phyloP scores from a whole-genome alignment of 92 coral and sea anemone species.

The Siderastrea radians region DNA sequence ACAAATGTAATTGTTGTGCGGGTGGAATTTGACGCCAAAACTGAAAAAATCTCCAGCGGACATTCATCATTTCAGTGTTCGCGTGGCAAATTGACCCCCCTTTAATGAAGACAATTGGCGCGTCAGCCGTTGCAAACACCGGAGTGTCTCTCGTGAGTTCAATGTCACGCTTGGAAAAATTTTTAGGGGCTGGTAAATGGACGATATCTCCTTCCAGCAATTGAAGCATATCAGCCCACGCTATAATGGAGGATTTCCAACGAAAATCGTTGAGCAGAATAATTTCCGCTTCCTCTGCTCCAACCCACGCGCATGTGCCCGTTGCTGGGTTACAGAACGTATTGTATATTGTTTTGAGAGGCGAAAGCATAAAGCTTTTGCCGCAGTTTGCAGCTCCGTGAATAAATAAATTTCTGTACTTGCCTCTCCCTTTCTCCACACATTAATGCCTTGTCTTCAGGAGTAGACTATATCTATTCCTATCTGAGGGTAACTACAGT shows the following conservation, averaged over 20 bases:
- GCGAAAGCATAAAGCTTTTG: constrained; percentile 24
- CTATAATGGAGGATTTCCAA: constrained; percentile 43
- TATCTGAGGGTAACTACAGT: too few relatives aligned
- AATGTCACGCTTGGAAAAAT: too few relatives aligned
- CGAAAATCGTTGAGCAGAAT: neutral
- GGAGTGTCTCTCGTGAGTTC: too few relatives aligned
- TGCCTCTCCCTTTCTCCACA: constrained; percentile 40
- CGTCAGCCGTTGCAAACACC: too few relatives aligned
- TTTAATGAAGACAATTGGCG: constrained; percentile 30
- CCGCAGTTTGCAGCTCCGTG: constrained; percentile 51
- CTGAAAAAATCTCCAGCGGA: constrained; percentile 39
- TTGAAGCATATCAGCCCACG: constrained; percentile 54
- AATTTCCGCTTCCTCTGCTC: too few relatives aligned
- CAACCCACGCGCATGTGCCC: too few relatives aligned
- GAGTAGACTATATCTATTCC: too few relatives aligned
- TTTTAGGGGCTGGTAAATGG: constrained; percentile 57
- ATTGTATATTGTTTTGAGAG: too few relatives aligned
- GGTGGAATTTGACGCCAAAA: constrained; percentile 33
- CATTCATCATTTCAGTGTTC: constrained; percentile 61
- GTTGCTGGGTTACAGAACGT: too few relatives aligned
- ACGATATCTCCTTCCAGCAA: constrained; percentile 57
- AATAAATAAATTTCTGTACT: constrained; percentile 49
- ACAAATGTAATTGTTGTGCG: neutral
- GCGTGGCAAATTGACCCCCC: constrained; percentile 24
- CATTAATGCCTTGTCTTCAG: too few relatives aligned